Evolutionary conservation across 2,888 invertebrate species (phyloP).

Genomic region (Andrena trimmerana): DNA sequence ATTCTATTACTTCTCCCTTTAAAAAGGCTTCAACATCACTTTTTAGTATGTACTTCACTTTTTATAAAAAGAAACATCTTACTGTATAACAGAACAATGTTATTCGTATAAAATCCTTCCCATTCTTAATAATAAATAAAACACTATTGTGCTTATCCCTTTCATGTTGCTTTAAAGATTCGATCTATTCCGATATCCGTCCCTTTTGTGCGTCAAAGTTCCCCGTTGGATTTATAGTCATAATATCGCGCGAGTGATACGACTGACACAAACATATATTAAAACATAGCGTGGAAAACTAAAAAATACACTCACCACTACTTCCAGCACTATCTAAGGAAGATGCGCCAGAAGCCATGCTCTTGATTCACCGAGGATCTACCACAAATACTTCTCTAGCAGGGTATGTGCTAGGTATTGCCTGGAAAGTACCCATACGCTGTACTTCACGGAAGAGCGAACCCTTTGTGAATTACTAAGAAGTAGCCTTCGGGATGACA

Average conservation of each 20-base stretch:
- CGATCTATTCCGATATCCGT: not conserved
- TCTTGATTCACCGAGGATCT: slow-evolving; percentile 75
- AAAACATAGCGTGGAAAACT: slow-evolving; percentile 7
- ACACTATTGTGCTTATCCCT: not conserved
- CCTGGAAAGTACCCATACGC: slow-evolving; percentile 81
- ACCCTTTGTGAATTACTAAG: slow-evolving; percentile 80
- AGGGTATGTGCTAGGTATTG: slow-evolving; percentile 77
- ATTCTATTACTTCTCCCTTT: not conserved
- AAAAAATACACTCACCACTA: slow-evolving; percentile 87
- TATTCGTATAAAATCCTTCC: not conserved
- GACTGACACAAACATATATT: not conserved
- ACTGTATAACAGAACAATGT: not conserved
- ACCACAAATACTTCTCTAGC: slow-evolving; percentile 74
- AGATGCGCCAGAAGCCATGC: slow-evolving; percentile 92
- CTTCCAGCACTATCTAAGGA: slow-evolving; percentile 92
- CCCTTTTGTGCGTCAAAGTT: slow-evolving; percentile 13
- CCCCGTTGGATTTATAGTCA: not conserved
- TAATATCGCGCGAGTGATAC: not conserved
- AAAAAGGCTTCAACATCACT: not conserved
- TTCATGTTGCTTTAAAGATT: not conserved
- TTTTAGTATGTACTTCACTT: not conserved
- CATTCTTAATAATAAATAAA: not conserved
- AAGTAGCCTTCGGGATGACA: slow-evolving; percentile 81
- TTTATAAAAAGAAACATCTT: not conserved
- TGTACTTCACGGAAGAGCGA: slow-evolving; percentile 80